Evolutionary conservation across 2,888 invertebrate genomes (phyloP).

Genomic region (Quadroppia sp.): DNA sequence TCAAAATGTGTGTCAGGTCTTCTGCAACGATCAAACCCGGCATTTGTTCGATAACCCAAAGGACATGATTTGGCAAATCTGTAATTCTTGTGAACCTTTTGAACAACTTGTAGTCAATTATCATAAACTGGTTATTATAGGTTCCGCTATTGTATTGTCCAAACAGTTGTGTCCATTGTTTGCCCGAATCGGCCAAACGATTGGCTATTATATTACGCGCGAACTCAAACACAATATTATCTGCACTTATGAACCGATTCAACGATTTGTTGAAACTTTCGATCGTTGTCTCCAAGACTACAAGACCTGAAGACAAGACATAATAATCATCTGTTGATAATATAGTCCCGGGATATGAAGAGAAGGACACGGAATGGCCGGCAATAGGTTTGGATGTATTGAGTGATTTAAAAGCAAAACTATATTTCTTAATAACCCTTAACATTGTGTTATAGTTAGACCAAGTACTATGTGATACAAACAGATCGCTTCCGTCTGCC

Average conservation of each 20-base stretch:
- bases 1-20: slow-evolving; percentile 47
- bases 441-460: slow-evolving; percentile 76
- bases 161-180: slow-evolving; percentile 51
- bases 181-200: slow-evolving; percentile 51
- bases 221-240: slow-evolving; percentile 52
- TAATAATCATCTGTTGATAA: neutral
- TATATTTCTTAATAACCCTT: slow-evolving; percentile 76
- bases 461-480: slow-evolving; percentile 75
- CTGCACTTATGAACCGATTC: too few species aligned
- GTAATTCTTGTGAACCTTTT: too few species aligned
- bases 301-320: neutral
- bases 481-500: slow-evolving; percentile 60
- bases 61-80: slow-evolving; percentile 49
- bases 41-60: slow-evolving; percentile 53
- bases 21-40: slow-evolving; percentile 51
- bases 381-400: neutral
- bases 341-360: neutral
- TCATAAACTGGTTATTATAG: slow-evolving; percentile 54
- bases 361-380: neutral
- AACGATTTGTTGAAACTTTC: neutral
- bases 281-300: slow-evolving; percentile 8
- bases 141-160: slow-evolving; percentile 52
- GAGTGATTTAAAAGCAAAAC: slow-evolving; percentile 58
- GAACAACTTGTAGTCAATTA: slow-evolving; percentile 52
- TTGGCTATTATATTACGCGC: slow-evolving; percentile 52